Conservation (phyloP, 1,140 invertebrate genomes). For the Mactra quadrangularis region DNA sequence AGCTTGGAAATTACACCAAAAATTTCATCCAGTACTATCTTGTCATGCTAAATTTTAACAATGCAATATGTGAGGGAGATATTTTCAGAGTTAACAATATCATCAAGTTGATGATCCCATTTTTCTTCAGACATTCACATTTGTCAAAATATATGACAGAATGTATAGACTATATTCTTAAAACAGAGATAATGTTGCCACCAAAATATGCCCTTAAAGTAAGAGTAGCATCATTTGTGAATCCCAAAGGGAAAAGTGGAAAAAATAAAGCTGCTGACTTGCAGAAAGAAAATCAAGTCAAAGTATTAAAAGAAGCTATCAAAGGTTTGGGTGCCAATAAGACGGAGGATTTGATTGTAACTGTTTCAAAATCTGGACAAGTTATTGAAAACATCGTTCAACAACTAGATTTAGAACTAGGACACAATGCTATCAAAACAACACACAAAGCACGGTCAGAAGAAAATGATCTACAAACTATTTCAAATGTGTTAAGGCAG, state of each 20-base stretch:
- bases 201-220: conserved; percentile 40
- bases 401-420: conserved; percentile 7
- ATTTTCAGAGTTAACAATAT: conserved; percentile 42
- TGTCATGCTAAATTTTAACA: conserved; percentile 19
- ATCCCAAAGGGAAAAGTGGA: conserved; percentile 31
- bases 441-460: conserved; percentile 42
- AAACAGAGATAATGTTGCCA: conserved; percentile 56
- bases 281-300: conserved; percentile 62
- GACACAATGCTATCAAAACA: conserved; percentile 8
- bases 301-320: conserved; percentile 57
- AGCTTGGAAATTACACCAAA: too few species aligned
- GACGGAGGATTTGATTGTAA: conserved; percentile 46
- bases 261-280: conserved; percentile 64
- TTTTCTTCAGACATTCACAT: conserved; percentile 60
- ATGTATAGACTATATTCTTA: conserved; percentile 65
- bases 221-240: conserved; percentile 58
- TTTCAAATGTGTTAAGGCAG: conserved; percentile 4
- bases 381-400: conserved; percentile 41
- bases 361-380: conserved; percentile 54
- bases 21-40: conserved; percentile 13
- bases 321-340: conserved; percentile 47
- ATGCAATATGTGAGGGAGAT: conserved; percentile 60
- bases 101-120: conserved; percentile 59
- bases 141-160: conserved; percentile 62
- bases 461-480: conserved; percentile 19